Evolutionary conservation across 2,113 vertebrate species (phyloP).

Genomic region (Solea solea): DNA sequence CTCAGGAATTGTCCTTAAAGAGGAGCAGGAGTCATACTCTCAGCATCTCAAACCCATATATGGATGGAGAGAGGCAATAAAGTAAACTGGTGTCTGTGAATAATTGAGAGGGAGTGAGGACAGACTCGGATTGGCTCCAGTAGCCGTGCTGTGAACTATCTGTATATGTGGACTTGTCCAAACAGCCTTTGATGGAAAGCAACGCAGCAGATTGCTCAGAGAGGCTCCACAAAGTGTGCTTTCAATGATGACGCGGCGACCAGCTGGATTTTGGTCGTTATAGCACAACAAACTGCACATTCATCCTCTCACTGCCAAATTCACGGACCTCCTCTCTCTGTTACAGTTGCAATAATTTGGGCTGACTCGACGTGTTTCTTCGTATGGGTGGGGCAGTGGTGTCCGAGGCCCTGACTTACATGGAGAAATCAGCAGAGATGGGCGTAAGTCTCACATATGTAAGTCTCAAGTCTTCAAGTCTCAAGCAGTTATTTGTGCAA

Average conservation of each 20-base stretch:
- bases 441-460: too few relatives aligned
- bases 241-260: conserved; percentile 37
- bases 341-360: neutral
- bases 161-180: conserved; percentile 69
- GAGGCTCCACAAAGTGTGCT: conserved; percentile 27
- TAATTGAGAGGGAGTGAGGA: conserved; percentile 44
- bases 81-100: conserved; percentile 65
- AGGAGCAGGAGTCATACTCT: conserved; percentile 58
- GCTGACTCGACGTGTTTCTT: too few relatives aligned
- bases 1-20: conserved; percentile 68
- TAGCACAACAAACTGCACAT: conserved; percentile 3
- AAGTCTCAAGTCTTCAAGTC: too few relatives aligned
- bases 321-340: neutral
- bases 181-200: conserved; percentile 66
- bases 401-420: too few relatives aligned
- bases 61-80: conserved; percentile 63
- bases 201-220: conserved; percentile 39
- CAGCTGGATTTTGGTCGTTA: conserved; percentile 26
- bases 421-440: too few relatives aligned
- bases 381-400: too few relatives aligned
- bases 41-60: conserved; percentile 67
- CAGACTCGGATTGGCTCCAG: conserved; percentile 45
- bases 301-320: neutral
- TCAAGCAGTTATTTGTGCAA: too few relatives aligned
- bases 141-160: conserved; percentile 44